These are phyloP conservation scores for Agrotis clavis DNA, from an alignment of 2,888 invertebrate genomes.

Conservation along the genomic window DNA sequence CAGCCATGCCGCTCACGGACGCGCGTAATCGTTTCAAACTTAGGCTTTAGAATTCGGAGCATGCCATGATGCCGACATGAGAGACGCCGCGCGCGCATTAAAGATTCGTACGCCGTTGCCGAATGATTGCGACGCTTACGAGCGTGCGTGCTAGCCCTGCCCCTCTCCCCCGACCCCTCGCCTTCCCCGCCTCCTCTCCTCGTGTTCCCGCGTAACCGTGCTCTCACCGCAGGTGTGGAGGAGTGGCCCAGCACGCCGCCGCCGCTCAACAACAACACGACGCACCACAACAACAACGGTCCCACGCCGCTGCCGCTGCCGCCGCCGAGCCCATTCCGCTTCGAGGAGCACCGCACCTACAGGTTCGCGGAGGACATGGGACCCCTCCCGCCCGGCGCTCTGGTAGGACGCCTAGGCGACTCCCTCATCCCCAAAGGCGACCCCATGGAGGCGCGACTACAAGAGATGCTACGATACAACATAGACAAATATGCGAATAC, in stretches of 20 bases:
- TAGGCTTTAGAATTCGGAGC: constrained; percentile 78
- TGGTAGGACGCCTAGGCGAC: constrained; percentile 96
- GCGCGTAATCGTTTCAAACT: constrained; percentile 82
- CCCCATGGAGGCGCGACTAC: constrained; percentile 97
- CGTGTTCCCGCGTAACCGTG: constrained; percentile 93
- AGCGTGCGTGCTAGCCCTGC: constrained; percentile 71
- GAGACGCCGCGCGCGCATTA: constrained; percentile 79
- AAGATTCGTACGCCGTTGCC: constrained; percentile 76
- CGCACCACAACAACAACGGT: constrained; percentile 91
- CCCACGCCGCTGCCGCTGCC: constrained; percentile 87
- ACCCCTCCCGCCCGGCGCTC: constrained; percentile 94
- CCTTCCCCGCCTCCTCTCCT: constrained; percentile 91
- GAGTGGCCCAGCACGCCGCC: constrained; percentile 89
- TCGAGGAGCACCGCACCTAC: constrained; percentile 95
- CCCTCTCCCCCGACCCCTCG: constrained; percentile 69
- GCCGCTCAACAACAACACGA: constrained; percentile 90
- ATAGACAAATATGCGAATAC: constrained; percentile 99
- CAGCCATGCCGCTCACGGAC: constrained; percentile 83
- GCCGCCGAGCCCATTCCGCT: constrained; percentile 93
- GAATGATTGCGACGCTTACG: constrained; percentile 80
- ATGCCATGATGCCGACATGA: constrained; percentile 73
- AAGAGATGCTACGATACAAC: constrained; percentile 98
- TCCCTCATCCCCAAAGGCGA: constrained; percentile 98
- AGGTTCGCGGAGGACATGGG: constrained; percentile 96
- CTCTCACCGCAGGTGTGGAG: constrained; percentile 89